phyloP scores from a whole-genome alignment of 2,113 vertebrate species.

The Aegotheles bennettii region DNA sequence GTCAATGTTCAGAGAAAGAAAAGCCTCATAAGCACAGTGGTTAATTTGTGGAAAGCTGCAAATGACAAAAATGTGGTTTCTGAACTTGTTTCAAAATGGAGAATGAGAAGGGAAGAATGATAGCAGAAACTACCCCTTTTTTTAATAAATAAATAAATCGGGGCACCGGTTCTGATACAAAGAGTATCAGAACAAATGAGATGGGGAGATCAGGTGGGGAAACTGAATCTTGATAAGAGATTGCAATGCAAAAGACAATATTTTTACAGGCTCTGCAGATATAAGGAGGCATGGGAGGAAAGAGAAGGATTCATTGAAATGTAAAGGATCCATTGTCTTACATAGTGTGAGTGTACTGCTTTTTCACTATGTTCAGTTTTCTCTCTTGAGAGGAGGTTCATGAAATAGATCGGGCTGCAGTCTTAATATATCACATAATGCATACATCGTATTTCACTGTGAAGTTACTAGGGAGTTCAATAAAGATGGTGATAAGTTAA shows the following conservation, averaged over 20 bases:
- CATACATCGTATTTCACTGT: neutral
- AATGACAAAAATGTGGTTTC: neutral
- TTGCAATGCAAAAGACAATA: neutral
- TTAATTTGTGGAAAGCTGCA: neutral
- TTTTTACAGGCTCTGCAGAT: neutral
- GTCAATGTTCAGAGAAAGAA: neutral
- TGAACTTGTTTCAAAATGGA: neutral
- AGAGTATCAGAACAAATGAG: neutral
- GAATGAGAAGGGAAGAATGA: neutral
- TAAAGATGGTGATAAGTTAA: neutral
- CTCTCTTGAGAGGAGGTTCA: neutral
- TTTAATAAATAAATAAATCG: neutral
- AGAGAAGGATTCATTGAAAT: neutral
- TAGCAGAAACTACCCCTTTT: neutral
- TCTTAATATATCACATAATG: neutral
- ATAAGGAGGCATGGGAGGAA: neutral
- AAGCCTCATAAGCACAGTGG: neutral
- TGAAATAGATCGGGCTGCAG: neutral
- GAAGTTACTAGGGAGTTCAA: neutral
- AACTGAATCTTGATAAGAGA: neutral
- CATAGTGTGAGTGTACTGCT: neutral
- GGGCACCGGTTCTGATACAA: neutral
- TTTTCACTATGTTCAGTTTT: neutral
- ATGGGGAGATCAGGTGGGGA: neutral
- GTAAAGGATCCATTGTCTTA: neutral